Evolutionary conservation across 2,113 vertebrate genomes (phyloP), one percentile per base, ranked within the genome.

Genomic region (Plestiodon gilberti): DNA sequence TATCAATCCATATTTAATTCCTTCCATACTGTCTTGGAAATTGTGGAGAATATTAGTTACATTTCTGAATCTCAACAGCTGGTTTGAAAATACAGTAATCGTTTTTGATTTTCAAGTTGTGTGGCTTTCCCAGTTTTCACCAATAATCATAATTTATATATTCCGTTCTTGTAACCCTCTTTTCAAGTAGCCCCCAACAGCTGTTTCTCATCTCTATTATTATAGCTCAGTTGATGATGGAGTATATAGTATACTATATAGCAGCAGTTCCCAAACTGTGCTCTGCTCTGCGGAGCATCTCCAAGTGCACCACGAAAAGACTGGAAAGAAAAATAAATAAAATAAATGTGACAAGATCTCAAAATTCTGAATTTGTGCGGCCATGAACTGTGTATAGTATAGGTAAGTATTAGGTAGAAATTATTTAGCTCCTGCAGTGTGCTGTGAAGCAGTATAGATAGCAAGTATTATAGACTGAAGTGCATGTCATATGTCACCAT

Each of bases 11-110:
- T 73, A 81, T 43, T 81, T 59, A 38, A 38, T 38, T 71, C 8
- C 57, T 33, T 78, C 61, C 35, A 73, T 38, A 73, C 71, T 30
- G 17, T 40, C 40, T 7, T 81, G 25, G 17, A 82, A 71, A 73
- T 30, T 38, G 30, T 71, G 65, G 67, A 57, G 52, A 78, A 20
- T 55, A 76, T 76, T 76, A n/a, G 48, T 64, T 64, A 28, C 6
- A n/a, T 85, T 87, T 90, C 85, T 91, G 35, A 83, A 85, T 52
- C 43, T 17, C 88, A 14, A 85, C n/a, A 75, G 13, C 75, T 83
- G 62, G 87, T 40, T 40, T 89, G 61, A 80, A 65, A 92, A 89
- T 92, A 93, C n/a, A 93, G 90, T 1, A 81, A 82, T 17, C 6
- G 83, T 87, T 89, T 70, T 85, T 76, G 11, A 75, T 71, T 88